Conservation (phyloP, 2,113 vertebrate genomes). For the Echinops telfairi region DNA sequence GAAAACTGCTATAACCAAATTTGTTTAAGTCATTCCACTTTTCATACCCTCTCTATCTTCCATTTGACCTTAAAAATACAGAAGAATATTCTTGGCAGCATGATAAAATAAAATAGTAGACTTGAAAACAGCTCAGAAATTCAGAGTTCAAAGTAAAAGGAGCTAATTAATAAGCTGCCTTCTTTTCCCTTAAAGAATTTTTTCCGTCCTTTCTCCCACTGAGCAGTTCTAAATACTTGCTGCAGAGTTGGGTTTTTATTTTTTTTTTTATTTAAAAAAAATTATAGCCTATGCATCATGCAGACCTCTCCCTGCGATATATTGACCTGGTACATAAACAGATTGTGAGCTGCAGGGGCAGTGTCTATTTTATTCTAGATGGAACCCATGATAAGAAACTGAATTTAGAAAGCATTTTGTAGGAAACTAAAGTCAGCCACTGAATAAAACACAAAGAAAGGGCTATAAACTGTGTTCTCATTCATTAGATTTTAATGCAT, state of each 20-base stretch:
- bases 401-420: slow-evolving; percentile 81
- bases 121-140: slow-evolving; percentile 53
- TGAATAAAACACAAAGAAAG: slow-evolving; percentile 78
- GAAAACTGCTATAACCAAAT: slow-evolving; percentile 39
- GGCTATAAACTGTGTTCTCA: slow-evolving; percentile 69
- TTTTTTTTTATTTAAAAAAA: slow-evolving; percentile 75
- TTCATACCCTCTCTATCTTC: slow-evolving; percentile 38
- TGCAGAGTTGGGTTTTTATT: slow-evolving; percentile 74
- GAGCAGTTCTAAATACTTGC: slow-evolving; percentile 77
- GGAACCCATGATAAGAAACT: slow-evolving; percentile 80
- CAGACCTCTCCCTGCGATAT: slow-evolving; percentile 78
- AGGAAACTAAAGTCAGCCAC: slow-evolving; percentile 66
- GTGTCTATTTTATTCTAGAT: slow-evolving; percentile 80
- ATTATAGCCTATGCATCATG: slow-evolving; percentile 65
- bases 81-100: slow-evolving; percentile 60
- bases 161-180: slow-evolving; percentile 77
- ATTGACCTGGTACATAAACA: slow-evolving; percentile 79
- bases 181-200: slow-evolving; percentile 31
- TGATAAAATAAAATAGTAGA: slow-evolving; percentile 57
- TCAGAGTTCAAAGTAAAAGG: slow-evolving; percentile 70
- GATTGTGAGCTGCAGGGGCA: slow-evolving; percentile 79
- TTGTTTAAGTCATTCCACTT: not conserved
- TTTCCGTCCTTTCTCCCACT: slow-evolving; percentile 70
- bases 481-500: slow-evolving; percentile 79
- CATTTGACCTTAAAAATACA: slow-evolving; percentile 64